Evolutionary conservation across 2,797 vertebrate genomes (phyloP), one percentile per base, ranked within the genome.

Genomic region (Manis pentadactyla): DNA sequence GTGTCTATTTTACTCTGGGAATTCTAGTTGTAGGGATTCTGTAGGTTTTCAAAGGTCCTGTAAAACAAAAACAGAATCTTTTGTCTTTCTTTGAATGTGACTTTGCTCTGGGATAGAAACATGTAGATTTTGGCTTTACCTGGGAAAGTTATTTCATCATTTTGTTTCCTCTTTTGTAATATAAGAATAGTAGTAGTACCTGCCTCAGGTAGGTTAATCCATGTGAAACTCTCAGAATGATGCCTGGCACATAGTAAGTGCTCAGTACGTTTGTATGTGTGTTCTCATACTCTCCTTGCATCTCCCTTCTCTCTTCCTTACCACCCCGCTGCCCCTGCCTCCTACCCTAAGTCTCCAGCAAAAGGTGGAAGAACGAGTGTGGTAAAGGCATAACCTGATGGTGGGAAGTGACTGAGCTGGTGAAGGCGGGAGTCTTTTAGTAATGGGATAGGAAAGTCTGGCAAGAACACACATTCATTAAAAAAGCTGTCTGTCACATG

Each of bases 111-210:
- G 18, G 69, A 63, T 39, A 49, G 55, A 88, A 93, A 73, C 11
- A 34, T 14, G 27, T 51, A 53, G 66, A 17, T 53, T 88, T 94
- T 86, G 63, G 53, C 39, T 94, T 57, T 74, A 86, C n/a, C 29
- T 78, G 57, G 59, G 46, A 63, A 68, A 78, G 11, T 64, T 69
- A 55, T 51, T 68, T 51, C 55, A 31, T 75, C 19, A n/a, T 81
- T 86, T 83, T 61, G 27, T 61, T 86, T 95, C 61, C 51, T 74
- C 71, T 84, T 63, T 79, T 86, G 39, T 87, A 75, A 63, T 63
- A 31, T 46, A n/a, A 69, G 8, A 57, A 73, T 49, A 42, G 46
- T 15, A 75, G 39, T 21, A 83, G 39, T 15, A 4, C 9, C 27
- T 68, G 46, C 46, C 29, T 21, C 21, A 1, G 27, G 31, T 12